Conservation (phyloP, 2,113 vertebrate species). For the Pterocles orientalis region DNA sequence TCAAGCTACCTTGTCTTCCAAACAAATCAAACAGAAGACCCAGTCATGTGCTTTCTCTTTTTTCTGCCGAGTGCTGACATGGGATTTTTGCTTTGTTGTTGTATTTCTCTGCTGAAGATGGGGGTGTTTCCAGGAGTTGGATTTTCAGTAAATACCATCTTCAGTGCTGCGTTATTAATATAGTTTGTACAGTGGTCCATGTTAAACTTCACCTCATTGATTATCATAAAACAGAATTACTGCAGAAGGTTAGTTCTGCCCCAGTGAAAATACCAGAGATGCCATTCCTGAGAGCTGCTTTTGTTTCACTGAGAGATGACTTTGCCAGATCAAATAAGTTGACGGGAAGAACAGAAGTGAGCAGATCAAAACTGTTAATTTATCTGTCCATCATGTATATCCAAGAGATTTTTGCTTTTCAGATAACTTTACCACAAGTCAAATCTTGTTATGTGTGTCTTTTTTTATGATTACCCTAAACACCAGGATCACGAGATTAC, state of each 20-base stretch:
- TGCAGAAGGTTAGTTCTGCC: slow-evolving; percentile 11
- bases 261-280: slow-evolving; percentile 56
- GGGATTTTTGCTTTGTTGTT: not conserved
- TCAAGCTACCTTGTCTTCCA: not conserved
- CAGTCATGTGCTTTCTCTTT: not conserved
- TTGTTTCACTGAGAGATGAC: slow-evolving; percentile 32
- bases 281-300: slow-evolving; percentile 48
- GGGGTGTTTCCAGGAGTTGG: not conserved
- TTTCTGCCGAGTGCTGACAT: not conserved
- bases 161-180: slow-evolving; percentile 13
- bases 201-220: slow-evolving; percentile 41
- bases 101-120: not conserved
- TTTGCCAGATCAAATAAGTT: slow-evolving; percentile 23
- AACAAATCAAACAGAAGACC: not conserved
- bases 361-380: slow-evolving; percentile 34
- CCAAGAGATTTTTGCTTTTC: slow-evolving; percentile 17
- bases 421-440: slow-evolving; percentile 32
- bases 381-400: slow-evolving; percentile 33
- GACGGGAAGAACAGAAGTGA: slow-evolving; percentile 12
- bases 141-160: slow-evolving; percentile 1
- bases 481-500: not conserved
- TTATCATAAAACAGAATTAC: slow-evolving; percentile 24
- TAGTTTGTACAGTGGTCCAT: not conserved
- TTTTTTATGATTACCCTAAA: not conserved
- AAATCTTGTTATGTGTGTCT: not conserved